These are phyloP conservation scores for Tachysurus fulvidraco DNA, from an alignment of 2,113 vertebrate genomes.

Conservation along the genomic window DNA sequence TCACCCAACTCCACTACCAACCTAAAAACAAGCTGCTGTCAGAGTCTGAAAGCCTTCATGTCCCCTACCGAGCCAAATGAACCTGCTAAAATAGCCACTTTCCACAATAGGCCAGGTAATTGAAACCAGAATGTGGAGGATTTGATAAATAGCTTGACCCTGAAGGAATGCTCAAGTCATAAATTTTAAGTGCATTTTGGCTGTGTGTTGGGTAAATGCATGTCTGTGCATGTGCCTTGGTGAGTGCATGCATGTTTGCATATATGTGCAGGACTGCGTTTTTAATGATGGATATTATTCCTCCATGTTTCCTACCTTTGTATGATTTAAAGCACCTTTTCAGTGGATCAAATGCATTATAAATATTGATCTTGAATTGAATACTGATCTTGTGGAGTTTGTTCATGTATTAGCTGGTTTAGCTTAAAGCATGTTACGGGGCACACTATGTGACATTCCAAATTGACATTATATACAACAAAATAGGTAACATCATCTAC, in stretches of 20 bases:
- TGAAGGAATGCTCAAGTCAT: slow-evolving; percentile 95
- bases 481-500: not conserved
- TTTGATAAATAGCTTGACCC: slow-evolving; percentile 99
- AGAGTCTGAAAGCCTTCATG: slow-evolving; percentile 82
- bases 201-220: slow-evolving; percentile 59
- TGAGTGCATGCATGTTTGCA: slow-evolving; percentile 41
- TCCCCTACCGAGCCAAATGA: slow-evolving; percentile 97
- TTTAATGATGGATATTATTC: slow-evolving; percentile 57
- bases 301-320: not conserved
- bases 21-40: slow-evolving; percentile 56
- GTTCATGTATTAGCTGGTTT: slow-evolving; percentile 49
- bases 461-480: not conserved
- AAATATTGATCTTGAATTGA: too few relatives aligned
- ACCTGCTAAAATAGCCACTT: slow-evolving; percentile 98
- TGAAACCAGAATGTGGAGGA: slow-evolving; percentile 99
- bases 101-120: slow-evolving; percentile 96
- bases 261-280: slow-evolving; percentile 45
- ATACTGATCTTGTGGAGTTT: slow-evolving; percentile 39
- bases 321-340: slow-evolving; percentile 39
- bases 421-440: slow-evolving; percentile 50
- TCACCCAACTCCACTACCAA: slow-evolving; percentile 55
- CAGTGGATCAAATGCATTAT: slow-evolving; percentile 60
- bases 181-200: slow-evolving; percentile 90
- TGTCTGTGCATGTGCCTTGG: slow-evolving; percentile 58
- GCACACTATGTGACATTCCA: slow-evolving; percentile 35